Evolutionary conservation across 2,113 vertebrate genomes (phyloP).

Genomic region (Leucoraja erinaceus): DNA sequence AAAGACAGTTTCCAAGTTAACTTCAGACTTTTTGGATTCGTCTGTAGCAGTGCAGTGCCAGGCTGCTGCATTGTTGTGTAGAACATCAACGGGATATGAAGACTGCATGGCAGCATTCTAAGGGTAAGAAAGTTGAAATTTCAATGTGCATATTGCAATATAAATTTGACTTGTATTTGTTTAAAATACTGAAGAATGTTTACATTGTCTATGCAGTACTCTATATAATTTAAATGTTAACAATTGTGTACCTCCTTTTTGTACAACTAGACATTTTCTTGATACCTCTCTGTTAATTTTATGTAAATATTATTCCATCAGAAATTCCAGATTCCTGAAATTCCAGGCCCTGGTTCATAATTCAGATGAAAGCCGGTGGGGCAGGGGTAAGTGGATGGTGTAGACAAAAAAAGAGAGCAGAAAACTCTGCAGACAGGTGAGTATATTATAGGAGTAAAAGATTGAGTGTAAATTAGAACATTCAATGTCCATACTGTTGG

Average conservation of each 20-base stretch:
- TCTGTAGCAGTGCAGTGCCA: conserved; percentile 48
- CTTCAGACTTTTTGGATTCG: conserved; percentile 55
- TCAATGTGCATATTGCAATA: conserved; percentile 11
- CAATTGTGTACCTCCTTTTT: background rate
- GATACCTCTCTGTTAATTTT: background rate
- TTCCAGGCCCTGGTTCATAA: background rate
- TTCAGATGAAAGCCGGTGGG: too few relatives aligned
- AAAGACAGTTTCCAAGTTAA: conserved; percentile 65
- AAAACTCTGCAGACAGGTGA: too few relatives aligned
- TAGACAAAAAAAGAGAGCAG: too few relatives aligned
- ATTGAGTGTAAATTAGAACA: too few relatives aligned
- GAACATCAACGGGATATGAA: conserved; percentile 52
- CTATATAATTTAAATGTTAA: background rate
- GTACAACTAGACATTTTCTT: background rate
- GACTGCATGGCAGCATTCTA: conserved; percentile 56
- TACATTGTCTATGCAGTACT: background rate
- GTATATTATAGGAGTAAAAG: too few relatives aligned
- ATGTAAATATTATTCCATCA: background rate
- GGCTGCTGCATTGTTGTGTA: conserved; percentile 45
- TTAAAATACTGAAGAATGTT: background rate
- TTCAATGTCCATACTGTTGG: too few relatives aligned
- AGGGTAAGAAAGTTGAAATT: conserved; percentile 41
- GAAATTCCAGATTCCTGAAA: background rate
- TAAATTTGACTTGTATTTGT: conserved; percentile 16
- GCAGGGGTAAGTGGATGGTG: too few relatives aligned